Evolutionary conservation across 1,140 invertebrate genomes (phyloP).

Genomic region (Drosophila suzukii): DNA sequence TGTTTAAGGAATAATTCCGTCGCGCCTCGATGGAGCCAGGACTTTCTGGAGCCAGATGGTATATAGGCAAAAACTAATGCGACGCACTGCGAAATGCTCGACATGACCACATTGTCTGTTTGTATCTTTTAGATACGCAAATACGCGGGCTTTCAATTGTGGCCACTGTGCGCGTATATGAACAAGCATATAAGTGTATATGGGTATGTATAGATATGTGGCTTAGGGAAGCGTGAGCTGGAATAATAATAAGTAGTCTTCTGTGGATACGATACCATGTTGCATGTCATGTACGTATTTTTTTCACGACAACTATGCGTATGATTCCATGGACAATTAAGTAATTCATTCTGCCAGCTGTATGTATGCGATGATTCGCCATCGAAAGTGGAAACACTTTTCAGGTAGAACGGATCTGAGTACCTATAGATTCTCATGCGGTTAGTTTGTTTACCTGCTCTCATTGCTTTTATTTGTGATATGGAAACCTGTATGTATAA

Average conservation of each 20-base stretch:
- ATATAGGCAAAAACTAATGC: constrained; percentile 18
- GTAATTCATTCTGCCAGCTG: constrained; percentile 38
- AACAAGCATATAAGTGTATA: constrained; percentile 16
- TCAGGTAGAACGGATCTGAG: constrained; percentile 18
- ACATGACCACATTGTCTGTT: constrained; percentile 15
- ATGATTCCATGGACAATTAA: constrained; percentile 37
- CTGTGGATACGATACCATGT: constrained; percentile 24
- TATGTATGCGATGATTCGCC: constrained; percentile 5
- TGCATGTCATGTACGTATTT: constrained; percentile 42
- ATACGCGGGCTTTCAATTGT: constrained; percentile 35
- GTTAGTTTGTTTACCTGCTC: constrained; percentile 44
- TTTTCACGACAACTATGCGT: constrained; percentile 22
- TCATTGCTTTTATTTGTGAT: constrained; percentile 22
- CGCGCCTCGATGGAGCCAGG: constrained; percentile 66
- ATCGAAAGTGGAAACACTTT: constrained; percentile 39
- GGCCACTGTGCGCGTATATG: constrained; percentile 38
- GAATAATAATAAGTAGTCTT: constrained; percentile 48
- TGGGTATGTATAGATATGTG: constrained; percentile 7
- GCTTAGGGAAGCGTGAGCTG: constrained; percentile 41
- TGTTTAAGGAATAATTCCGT: constrained; percentile 48
- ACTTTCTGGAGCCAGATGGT: constrained; percentile 56
- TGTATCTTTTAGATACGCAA: constrained; percentile 42
- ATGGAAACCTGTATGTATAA: constrained; percentile 34
- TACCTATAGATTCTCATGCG: constrained; percentile 5
- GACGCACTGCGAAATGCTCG: constrained; percentile 1